phyloP scores from a whole-genome alignment of 2,113 vertebrate species.

The Herpetotheres cachinnans region DNA sequence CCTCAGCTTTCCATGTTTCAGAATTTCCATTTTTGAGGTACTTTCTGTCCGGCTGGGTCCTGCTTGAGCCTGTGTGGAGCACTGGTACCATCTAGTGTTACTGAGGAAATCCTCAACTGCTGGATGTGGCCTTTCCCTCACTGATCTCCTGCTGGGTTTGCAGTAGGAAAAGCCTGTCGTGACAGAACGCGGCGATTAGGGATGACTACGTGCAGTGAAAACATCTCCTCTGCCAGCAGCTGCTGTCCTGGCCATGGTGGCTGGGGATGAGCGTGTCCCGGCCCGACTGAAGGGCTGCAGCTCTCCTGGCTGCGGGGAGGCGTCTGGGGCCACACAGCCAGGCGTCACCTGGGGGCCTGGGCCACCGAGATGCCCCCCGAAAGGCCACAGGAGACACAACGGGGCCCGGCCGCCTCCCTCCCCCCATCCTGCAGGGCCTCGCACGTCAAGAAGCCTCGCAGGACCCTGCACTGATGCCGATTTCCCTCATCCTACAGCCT shows the following conservation, averaged over 20 bases:
- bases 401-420: too few relatives aligned
- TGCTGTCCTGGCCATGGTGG: accelerated
- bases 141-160: background rate
- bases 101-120: background rate
- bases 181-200: background rate
- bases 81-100: conserved; percentile 56
- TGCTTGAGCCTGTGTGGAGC: background rate
- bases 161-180: background rate
- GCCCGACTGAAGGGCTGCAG: too few relatives aligned
- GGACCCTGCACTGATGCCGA: background rate
- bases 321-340: too few relatives aligned
- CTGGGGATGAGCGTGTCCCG: accelerated
- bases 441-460: accelerated
- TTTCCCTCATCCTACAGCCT: too few relatives aligned
- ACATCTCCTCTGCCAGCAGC: background rate
- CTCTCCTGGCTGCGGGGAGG: accelerated
- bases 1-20: background rate
- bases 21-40: background rate
- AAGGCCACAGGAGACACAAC: too few relatives aligned
- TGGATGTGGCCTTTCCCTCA: background rate
- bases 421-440: background rate
- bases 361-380: too few relatives aligned
- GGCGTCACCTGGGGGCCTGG: too few relatives aligned
- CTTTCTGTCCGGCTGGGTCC: accelerated
- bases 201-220: accelerated